A percentile compares a stretch with the other conserved stretches of the same genome.
Conservation (phyloP, 2,113 vertebrate genomes). For the Stictonetta naevosa region DNA sequence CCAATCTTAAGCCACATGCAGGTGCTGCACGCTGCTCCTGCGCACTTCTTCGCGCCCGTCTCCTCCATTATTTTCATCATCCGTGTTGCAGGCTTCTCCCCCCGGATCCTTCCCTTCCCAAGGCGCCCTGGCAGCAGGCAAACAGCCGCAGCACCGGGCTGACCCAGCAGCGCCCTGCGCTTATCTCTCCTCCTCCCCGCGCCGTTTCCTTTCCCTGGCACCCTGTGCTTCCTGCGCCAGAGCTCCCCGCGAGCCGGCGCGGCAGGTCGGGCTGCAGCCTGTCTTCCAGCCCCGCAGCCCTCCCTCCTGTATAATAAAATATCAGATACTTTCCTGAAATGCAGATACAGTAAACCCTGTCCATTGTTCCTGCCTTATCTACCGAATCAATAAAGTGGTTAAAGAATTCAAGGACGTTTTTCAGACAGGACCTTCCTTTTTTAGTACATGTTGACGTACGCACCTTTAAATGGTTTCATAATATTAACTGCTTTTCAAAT, state of each 20-base stretch:
- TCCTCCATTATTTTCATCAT: neutral
- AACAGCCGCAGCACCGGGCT: neutral
- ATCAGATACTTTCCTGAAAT: constrained; percentile 33
- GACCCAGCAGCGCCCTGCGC: neutral
- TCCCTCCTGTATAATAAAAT: neutral
- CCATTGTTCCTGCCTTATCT: constrained; percentile 67
- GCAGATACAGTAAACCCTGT: neutral
- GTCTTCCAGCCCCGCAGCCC: neutral
- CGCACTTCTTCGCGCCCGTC: accelerated
- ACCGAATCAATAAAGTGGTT: constrained; percentile 11
- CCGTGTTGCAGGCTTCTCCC: neutral
- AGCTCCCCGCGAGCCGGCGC: neutral
- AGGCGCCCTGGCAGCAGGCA: neutral
- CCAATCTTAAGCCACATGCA: neutral
- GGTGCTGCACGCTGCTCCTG: neutral
- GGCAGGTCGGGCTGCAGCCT: accelerated
- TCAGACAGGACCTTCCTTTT: constrained; percentile 63
- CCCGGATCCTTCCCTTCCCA: neutral
- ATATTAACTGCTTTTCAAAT: neutral
- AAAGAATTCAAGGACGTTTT: constrained; percentile 64
- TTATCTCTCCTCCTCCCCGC: neutral
- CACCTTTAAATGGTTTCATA: constrained; percentile 27
- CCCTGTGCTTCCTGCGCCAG: neutral
- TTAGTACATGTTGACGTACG: constrained; percentile 19
- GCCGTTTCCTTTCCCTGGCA: neutral